Base-by-base conservation (phyloP, 2,888 invertebrate species). In the Desoria tigrina region DNA sequence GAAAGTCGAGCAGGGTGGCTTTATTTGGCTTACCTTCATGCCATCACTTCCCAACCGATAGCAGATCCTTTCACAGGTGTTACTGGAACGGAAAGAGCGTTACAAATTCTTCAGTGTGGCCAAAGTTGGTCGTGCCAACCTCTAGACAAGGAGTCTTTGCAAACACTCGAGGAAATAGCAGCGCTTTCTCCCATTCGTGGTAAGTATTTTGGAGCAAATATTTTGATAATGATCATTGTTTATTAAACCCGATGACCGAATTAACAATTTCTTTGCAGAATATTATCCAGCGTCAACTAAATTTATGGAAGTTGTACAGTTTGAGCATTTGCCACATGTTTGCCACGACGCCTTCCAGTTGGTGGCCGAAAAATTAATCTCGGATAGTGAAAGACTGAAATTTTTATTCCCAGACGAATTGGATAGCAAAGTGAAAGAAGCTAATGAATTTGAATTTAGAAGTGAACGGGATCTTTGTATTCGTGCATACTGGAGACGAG, bases 1-100 rank as follows among this genome's bases (percentile, higher is more conserved):
- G 67, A 67, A 49, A 60, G 56, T 56, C 60, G 64, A 56, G 42
- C 56, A 1, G 67, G 50, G 7, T 67, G 67, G 67, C n/a, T 63
- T 2, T 67, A 61, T 42, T 45, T 67, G 32, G 67, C 67, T 1
- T 42, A 37, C 51, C 39, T 67, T 1, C 67, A 67, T 39, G 67
- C 61, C 6, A 18, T 59, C 4, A 67, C 67, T 14, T 23, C 53
- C 6, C 49, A 42, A 2, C 21, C 45, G 6, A 42, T 64, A 14
- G 50, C 56, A 2, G 67, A 67, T 39, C 63, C 67, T 23, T 67
- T 67, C 32, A 67, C 67, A 1, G 56, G 57, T 7, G 63, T 67
- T 3, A 63, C 61, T 39, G 67, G 67, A n/a, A 56, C 56, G 16
- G 67, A 67, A 27, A 26, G 63, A 27, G 67, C 67, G 2, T 42